Evolutionary conservation across 2,888 invertebrate genomes (phyloP), one percentile per base, ranked within the genome.

Genomic region (Luperina nickerlii): DNA sequence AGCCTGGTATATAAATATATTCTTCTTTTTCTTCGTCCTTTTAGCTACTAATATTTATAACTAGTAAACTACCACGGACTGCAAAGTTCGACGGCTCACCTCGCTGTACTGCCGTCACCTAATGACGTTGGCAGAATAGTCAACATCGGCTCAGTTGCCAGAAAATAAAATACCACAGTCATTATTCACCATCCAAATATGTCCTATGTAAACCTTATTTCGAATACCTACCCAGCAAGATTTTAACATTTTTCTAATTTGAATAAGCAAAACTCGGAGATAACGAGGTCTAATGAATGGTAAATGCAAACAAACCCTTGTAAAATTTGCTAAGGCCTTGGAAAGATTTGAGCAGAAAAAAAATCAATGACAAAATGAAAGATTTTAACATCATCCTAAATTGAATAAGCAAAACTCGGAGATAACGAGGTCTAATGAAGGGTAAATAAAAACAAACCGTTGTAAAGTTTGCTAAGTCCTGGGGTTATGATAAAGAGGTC

Each of bases 391-490:
- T 75, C 79, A 83, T 20, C 38, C n/a, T 11, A 82, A 84, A 84
- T 86, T 72, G 69, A 89, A 86, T 86, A 81, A 85, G 66, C 81
- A 87, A 86, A 87, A 85, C 76, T 74, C 72, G 74, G 78, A 82
- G 84, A 84, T 89, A 87, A 74, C 77, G 78, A 80, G 69, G 67
- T 68, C 67, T 88, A 88, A 85, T 86, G 83, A 88, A 91, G 87
- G 82, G 84, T 86, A 81, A 90, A 90, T 78, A 72, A 84, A 88
- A 83, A 71, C 67, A 71, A 70, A 76, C 71, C 62, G 27, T 73
- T 76, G 68, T 62, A 77, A 83, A 87, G 68, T 80, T 84, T 80
- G 51, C 72, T 20, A 74, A 76, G 68, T 78, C 67, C 77, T 67
- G 67, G n/a, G 42, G n/a, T 57, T 73, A 67, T 67, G 48, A 82